Conservation (phyloP, 2,888 invertebrate species). For the Seira sanloemensis region DNA sequence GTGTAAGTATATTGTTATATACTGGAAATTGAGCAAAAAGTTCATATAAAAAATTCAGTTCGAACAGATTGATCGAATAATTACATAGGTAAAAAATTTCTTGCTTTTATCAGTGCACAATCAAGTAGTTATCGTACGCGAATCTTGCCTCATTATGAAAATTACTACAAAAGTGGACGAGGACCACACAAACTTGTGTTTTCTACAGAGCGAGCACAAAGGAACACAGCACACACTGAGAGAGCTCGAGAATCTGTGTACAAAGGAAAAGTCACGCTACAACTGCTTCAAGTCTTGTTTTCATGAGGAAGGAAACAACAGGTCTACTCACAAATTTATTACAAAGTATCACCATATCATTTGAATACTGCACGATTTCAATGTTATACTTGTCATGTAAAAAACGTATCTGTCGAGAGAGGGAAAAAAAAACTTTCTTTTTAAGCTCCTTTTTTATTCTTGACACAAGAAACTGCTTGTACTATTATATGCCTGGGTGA, state of each 20-base stretch:
- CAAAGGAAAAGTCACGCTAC: slow-evolving; percentile 5
- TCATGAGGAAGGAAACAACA: slow-evolving; percentile 27
- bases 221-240: background rate
- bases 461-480: background rate
- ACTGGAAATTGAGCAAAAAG: slow-evolving; percentile 10
- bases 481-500: too few relatives aligned
- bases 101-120: background rate
- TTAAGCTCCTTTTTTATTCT: slow-evolving; percentile 1
- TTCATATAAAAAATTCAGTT: slow-evolving; percentile 1
- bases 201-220: background rate
- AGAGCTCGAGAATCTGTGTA: background rate
- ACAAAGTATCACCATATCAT: background rate
- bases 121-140: slow-evolving; percentile 1
- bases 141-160: slow-evolving; percentile 32
- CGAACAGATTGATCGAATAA: background rate
- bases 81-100: background rate
- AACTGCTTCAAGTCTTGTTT: slow-evolving; percentile 2
- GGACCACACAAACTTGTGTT: slow-evolving; percentile 40
- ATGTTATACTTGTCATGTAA: background rate
- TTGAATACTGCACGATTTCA: slow-evolving; percentile 14
- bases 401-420: slow-evolving; percentile 7
- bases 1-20: background rate
- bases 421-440: background rate
- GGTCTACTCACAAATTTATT: slow-evolving; percentile 2
- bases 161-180: too few relatives aligned